These are phyloP conservation scores for Pelusios castaneus DNA, from an alignment of 2,113 vertebrate species.

Conservation along the genomic window DNA sequence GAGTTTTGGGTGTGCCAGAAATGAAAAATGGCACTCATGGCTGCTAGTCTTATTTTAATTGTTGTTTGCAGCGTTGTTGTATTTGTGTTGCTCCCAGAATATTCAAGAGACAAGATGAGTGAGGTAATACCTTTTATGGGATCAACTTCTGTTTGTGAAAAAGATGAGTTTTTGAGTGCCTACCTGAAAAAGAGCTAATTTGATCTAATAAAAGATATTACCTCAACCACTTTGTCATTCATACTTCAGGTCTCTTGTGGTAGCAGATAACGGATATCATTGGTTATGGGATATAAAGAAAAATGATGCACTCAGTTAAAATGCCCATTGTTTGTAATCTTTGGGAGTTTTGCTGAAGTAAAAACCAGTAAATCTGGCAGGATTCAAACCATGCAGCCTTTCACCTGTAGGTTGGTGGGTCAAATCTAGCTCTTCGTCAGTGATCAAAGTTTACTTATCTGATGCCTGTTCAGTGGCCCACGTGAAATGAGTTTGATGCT, in stretches of 20 bases:
- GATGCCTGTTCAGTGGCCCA: neutral
- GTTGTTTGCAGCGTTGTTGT: neutral
- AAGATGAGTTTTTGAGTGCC: neutral
- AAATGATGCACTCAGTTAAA: neutral
- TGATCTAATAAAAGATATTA: neutral
- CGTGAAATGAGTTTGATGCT: neutral
- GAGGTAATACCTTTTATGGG: neutral
- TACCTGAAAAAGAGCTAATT: neutral
- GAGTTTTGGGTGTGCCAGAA: neutral
- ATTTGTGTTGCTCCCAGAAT: neutral
- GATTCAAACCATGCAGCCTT: neutral
- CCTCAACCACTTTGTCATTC: neutral
- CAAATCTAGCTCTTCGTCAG: neutral
- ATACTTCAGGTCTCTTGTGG: neutral
- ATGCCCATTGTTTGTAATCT: neutral
- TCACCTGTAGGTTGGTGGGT: neutral
- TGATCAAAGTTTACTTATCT: neutral
- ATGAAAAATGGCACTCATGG: neutral
- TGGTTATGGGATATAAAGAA: neutral
- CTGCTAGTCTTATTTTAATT: neutral
- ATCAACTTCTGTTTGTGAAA: neutral
- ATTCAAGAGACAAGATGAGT: neutral
- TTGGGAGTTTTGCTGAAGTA: neutral
- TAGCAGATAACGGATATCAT: neutral
- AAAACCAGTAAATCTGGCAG: neutral